These are phyloP conservation scores for Scaptodrosophila latifasciaeformis DNA, from an alignment of 2,888 invertebrate species.

Conservation along the genomic window DNA sequence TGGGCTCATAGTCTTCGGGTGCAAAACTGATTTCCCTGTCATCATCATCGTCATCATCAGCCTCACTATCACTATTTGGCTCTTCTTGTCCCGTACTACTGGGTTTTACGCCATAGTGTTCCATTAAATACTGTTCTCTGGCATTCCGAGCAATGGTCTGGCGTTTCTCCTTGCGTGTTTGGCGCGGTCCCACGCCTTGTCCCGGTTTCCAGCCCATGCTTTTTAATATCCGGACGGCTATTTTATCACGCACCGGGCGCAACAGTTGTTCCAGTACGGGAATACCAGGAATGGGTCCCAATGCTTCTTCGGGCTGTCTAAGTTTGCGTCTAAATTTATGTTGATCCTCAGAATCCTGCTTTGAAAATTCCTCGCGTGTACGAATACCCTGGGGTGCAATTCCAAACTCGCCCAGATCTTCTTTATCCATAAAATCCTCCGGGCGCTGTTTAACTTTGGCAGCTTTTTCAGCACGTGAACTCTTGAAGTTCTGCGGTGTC, in stretches of 20 bases:
- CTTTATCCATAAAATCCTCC: slow-evolving; percentile 98
- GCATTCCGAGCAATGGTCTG: slow-evolving; percentile 57
- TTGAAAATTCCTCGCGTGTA: slow-evolving; percentile 85
- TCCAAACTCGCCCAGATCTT: slow-evolving; percentile 95
- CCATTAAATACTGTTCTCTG: slow-evolving; percentile 68
- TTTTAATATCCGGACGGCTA: slow-evolving; percentile 89
- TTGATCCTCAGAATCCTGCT: slow-evolving; percentile 45
- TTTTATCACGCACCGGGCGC: slow-evolving; percentile 86
- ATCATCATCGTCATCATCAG: slow-evolving; percentile 12
- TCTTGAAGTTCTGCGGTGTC: slow-evolving; percentile 92
- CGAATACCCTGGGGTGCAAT: slow-evolving; percentile 92
- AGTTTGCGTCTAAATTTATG: slow-evolving; percentile 73
- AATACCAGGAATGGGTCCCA: slow-evolving; percentile 77
- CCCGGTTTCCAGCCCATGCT: slow-evolving; percentile 96
- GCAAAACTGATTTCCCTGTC: slow-evolving; percentile 69
- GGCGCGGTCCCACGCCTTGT: slow-evolving; percentile 80
- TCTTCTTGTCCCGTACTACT: slow-evolving; percentile 1
- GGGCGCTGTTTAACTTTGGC: slow-evolving; percentile 79
- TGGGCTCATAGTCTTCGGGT: slow-evolving; percentile 84
- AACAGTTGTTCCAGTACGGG: slow-evolving; percentile 84
- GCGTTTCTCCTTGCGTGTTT: slow-evolving; percentile 74
- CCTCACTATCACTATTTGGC: slow-evolving; percentile 30
- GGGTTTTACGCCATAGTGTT: slow-evolving; percentile 67
- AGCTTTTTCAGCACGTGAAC: slow-evolving; percentile 85
- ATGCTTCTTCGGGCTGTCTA: slow-evolving; percentile 40